These are phyloP conservation scores for Daphoenositta chrysoptera DNA, from an alignment of 2,113 vertebrate genomes.

Conservation along the genomic window DNA sequence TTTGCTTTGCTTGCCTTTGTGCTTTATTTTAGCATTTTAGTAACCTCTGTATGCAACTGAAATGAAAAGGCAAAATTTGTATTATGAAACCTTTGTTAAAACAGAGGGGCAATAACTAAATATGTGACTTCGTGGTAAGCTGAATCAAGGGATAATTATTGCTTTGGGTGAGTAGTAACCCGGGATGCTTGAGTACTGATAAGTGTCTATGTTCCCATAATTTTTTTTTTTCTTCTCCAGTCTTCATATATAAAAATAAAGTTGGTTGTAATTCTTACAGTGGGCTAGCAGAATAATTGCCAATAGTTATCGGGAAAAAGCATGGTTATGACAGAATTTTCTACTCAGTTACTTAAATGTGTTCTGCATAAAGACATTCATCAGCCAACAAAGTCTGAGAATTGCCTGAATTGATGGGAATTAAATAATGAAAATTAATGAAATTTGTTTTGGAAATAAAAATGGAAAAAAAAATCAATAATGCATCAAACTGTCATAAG, in stretches of 20 bases:
- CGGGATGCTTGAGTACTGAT: neutral
- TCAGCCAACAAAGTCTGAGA: neutral
- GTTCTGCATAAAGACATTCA: neutral
- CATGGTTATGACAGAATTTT: neutral
- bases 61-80: neutral
- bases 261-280: neutral
- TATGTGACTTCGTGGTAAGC: neutral
- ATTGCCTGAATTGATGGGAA: constrained; percentile 21
- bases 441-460: constrained; percentile 48
- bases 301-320: neutral
- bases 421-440: constrained; percentile 39
- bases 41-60: neutral
- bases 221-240: neutral
- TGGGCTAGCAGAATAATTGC: neutral
- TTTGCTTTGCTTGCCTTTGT: neutral
- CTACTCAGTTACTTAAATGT: neutral
- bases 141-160: neutral
- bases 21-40: constrained; percentile 1
- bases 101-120: neutral
- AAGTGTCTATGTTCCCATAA: neutral
- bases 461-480: constrained; percentile 22
- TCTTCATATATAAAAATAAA: neutral
- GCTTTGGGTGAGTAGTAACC: neutral
- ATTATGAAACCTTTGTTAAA: neutral
- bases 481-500: constrained; percentile 18